Evolutionary conservation across 2,113 vertebrate genomes (phyloP).

Genomic region (Heliornis fulica): DNA sequence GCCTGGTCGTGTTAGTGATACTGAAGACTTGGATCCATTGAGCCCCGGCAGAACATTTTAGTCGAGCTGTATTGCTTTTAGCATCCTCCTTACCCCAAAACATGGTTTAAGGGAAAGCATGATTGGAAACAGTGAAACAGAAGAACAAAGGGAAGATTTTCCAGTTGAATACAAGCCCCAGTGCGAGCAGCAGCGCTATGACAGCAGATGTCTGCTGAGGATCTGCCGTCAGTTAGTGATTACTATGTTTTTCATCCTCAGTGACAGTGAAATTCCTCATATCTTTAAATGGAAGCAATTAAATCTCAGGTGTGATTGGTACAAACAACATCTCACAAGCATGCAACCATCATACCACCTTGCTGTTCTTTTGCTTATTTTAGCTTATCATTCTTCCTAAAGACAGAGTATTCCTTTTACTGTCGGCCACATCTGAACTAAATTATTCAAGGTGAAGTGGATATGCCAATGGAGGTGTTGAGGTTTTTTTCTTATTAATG

Average conservation of each 20-base stretch:
- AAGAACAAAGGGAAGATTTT: not conserved
- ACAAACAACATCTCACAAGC: not conserved
- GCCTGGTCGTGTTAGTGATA: rapidly evolving
- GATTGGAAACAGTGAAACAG: not conserved
- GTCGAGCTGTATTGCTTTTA: not conserved
- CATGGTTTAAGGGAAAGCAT: not conserved
- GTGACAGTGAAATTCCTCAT: not conserved
- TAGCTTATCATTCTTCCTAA: not conserved
- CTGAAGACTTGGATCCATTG: not conserved
- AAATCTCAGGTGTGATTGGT: not conserved
- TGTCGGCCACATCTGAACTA: not conserved
- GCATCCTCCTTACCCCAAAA: not conserved
- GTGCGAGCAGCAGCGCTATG: rapidly evolving
- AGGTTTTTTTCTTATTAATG: not conserved
- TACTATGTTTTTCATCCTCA: not conserved
- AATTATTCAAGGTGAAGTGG: not conserved
- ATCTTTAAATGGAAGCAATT: conserved; percentile 17
- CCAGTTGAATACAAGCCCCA: not conserved
- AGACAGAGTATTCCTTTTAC: not conserved
- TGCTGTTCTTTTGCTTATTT: not conserved
- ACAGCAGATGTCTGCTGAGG: not conserved
- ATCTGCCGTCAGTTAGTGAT: not conserved
- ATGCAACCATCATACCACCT: not conserved
- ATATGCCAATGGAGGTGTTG: not conserved
- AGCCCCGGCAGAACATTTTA: not conserved